Evolutionary conservation across 2,113 vertebrate species (phyloP).

Genomic region (Serinus canaria): DNA sequence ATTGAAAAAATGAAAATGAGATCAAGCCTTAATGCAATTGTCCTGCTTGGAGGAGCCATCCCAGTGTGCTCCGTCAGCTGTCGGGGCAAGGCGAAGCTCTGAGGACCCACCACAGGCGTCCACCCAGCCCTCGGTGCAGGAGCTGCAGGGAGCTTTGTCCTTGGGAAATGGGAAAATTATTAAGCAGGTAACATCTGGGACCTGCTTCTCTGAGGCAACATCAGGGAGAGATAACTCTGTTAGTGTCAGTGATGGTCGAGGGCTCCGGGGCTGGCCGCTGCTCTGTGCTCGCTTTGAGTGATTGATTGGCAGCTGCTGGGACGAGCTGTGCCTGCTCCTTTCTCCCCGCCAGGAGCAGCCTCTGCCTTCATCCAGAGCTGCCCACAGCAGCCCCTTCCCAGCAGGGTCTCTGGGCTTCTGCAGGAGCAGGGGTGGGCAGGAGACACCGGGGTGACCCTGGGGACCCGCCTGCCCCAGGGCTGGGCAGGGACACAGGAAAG

Average conservation of each 20-base stretch:
- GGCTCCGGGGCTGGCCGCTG: neutral
- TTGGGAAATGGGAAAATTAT: conserved; percentile 35
- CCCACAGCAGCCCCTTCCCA: neutral
- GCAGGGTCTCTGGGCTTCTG: neutral
- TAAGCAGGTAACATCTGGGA: conserved; percentile 41
- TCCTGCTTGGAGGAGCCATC: neutral
- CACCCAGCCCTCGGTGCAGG: neutral
- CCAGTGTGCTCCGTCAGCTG: neutral
- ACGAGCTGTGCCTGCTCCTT: neutral
- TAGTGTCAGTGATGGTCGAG: neutral
- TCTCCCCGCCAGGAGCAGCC: neutral
- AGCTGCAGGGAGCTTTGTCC: conserved; percentile 44
- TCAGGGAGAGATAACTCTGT: neutral
- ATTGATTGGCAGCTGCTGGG: conserved; percentile 20
- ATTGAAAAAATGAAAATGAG: neutral
- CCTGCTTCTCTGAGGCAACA: neutral
- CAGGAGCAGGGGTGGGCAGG: neutral
- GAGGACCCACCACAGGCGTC: neutral
- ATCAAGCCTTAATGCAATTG: conserved; percentile 2
- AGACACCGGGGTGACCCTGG: neutral
- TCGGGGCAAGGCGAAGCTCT: neutral
- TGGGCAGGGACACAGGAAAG: neutral
- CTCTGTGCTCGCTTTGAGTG: neutral
- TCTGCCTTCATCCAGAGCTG: neutral
- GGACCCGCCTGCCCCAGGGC: neutral